phyloP scores from a whole-genome alignment of 2,888 invertebrate species.

The Tetramorium bicarinatum region DNA sequence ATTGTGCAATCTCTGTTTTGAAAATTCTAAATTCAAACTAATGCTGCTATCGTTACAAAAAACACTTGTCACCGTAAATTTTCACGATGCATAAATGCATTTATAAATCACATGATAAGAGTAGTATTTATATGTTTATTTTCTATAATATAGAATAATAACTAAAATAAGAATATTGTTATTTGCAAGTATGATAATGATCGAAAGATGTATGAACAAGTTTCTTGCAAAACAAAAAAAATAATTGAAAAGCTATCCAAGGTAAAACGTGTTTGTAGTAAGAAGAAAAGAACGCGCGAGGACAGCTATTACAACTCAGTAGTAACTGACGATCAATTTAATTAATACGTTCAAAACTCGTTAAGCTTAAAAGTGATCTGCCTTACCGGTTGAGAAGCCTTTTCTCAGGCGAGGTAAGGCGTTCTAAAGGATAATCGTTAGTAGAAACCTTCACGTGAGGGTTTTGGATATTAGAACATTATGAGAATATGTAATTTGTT shows the following conservation, averaged over 20 bases:
- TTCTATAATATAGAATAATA: conserved; percentile 23
- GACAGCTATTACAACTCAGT: conserved; percentile 65
- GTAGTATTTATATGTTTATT: conserved; percentile 27
- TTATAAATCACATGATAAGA: conserved; percentile 71
- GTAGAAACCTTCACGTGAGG: background rate
- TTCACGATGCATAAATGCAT: conserved; percentile 57
- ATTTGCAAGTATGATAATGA: conserved; percentile 56
- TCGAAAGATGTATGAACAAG: background rate
- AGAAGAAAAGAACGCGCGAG: conserved; percentile 42
- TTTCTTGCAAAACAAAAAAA: background rate
- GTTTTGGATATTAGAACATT: conserved; percentile 44
- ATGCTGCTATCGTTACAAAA: conserved; percentile 23
- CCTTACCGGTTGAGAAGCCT: conserved; percentile 83
- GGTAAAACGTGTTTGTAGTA: conserved; percentile 6
- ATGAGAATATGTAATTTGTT: background rate
- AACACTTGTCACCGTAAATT: conserved; percentile 54
- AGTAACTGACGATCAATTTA: conserved; percentile 80
- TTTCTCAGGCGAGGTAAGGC: conserved; percentile 30
- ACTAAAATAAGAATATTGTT: conserved; percentile 66
- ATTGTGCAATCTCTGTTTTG: background rate
- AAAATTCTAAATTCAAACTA: background rate
- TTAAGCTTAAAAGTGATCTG: conserved; percentile 78
- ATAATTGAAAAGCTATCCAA: background rate
- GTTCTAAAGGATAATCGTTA: conserved; percentile 62
- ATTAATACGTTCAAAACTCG: conserved; percentile 79